Evolutionary conservation across 2,888 invertebrate genomes (phyloP).

Genomic region (Erebia epiphron): DNA sequence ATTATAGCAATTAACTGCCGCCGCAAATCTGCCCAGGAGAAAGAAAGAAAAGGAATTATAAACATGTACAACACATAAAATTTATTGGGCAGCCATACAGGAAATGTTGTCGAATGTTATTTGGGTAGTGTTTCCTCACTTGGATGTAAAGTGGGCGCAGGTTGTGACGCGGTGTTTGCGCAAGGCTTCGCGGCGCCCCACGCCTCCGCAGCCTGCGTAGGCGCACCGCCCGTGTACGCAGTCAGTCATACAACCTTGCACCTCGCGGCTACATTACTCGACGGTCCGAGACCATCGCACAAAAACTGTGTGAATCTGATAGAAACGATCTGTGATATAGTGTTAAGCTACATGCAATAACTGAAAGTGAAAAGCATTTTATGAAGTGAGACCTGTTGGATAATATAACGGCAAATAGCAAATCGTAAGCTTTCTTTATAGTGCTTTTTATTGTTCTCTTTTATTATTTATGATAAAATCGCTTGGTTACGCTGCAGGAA

Average conservation of each 20-base stretch:
- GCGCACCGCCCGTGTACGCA: slow-evolving; percentile 55
- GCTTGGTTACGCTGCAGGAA: slow-evolving; percentile 4
- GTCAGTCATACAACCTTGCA: slow-evolving; percentile 57
- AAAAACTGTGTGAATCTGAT: slow-evolving; percentile 65
- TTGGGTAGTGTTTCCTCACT: slow-evolving; percentile 45
- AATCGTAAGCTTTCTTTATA: slow-evolving; percentile 28
- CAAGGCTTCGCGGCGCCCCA: slow-evolving; percentile 76
- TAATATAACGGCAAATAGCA: slow-evolving; percentile 10
- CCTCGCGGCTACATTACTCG: slow-evolving; percentile 58
- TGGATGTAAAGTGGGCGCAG: slow-evolving; percentile 47
- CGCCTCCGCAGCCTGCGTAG: slow-evolving; percentile 58
- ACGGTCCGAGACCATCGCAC: slow-evolving; percentile 49
- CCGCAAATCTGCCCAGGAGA: too few species aligned
- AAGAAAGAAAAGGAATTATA: too few species aligned
- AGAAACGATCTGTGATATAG: slow-evolving; percentile 77
- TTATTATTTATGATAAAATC: neutral
- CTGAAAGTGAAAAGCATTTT: slow-evolving; percentile 43
- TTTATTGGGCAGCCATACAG: slow-evolving; percentile 26
- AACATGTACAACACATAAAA: neutral
- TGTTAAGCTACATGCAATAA: slow-evolving; percentile 65
- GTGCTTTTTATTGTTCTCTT: slow-evolving; percentile 16
- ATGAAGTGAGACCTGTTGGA: slow-evolving; percentile 29
- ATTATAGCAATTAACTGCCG: too few species aligned
- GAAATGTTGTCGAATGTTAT: slow-evolving; percentile 39
- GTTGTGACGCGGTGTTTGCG: slow-evolving; percentile 62